These are phyloP conservation scores for Melinaea marsaeus DNA, from an alignment of 2,888 invertebrate genomes.

Conservation along the genomic window DNA sequence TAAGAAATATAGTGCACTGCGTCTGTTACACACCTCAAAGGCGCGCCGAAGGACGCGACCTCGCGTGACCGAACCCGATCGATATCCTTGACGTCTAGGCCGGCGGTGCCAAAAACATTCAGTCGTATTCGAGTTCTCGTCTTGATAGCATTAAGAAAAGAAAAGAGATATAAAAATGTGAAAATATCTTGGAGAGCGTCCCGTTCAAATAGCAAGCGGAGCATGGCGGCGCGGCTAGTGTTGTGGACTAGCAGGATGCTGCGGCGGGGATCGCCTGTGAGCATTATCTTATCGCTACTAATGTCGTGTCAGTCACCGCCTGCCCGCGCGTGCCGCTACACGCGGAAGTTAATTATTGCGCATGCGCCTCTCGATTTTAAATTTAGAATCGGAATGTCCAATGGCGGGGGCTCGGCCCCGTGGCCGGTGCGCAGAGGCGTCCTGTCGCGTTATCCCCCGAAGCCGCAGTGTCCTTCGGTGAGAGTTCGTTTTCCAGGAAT, in stretches of 20 bases:
- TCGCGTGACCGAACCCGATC: constrained; percentile 69
- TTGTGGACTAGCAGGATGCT: constrained; percentile 70
- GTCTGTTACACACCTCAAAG: constrained; percentile 53
- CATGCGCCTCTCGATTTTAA: constrained; percentile 69
- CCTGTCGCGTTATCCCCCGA: constrained; percentile 69
- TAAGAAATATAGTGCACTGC: constrained; percentile 10
- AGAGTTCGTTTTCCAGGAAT: constrained; percentile 56
- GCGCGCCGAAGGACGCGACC: constrained; percentile 77
- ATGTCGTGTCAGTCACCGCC: constrained; percentile 69
- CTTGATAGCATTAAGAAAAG: constrained; percentile 62
- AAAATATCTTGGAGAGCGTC: constrained; percentile 20
- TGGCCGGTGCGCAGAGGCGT: constrained; percentile 84
- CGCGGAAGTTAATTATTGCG: constrained; percentile 75
- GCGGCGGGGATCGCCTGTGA: constrained; percentile 66
- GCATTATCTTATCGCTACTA: constrained; percentile 63
- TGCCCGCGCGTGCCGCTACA: constrained; percentile 72
- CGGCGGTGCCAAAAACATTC: constrained; percentile 51
- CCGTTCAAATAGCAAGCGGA: constrained; percentile 23
- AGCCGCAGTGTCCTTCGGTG: constrained; percentile 67
- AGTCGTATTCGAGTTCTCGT: constrained; percentile 63
- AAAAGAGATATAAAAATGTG: constrained; percentile 24
- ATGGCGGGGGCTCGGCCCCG: constrained; percentile 81
- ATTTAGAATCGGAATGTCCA: constrained; percentile 74
- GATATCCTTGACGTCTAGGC: constrained; percentile 61
- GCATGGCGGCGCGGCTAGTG: constrained; percentile 60